A percentile compares a stretch with the other conserved stretches of the same genome.
Conservation (phyloP, 2,113 vertebrate species). For the Oncorhynchus keta region DNA sequence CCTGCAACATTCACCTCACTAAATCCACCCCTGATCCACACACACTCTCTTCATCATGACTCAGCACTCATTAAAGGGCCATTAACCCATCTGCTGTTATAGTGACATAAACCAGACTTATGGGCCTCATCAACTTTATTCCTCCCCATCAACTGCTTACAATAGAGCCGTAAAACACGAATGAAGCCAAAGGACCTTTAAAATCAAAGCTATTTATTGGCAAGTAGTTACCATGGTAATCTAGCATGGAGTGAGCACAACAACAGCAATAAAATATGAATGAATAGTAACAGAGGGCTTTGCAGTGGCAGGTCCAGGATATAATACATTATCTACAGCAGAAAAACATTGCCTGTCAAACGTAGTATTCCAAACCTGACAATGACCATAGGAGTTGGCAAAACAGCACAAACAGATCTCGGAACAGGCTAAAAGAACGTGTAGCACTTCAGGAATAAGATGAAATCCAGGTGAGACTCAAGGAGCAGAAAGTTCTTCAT, state of each 20-base stretch:
- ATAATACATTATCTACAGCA: conserved; percentile 18
- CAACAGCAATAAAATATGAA: not conserved
- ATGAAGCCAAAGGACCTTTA: conserved; percentile 23
- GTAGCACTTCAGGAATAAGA: not conserved
- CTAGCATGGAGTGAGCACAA: conserved; percentile 11
- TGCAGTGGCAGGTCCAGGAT: conserved; percentile 2
- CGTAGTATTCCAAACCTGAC: not conserved
- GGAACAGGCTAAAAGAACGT: not conserved
- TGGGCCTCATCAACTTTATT: conserved; percentile 30
- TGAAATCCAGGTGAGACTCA: conserved; percentile 12
- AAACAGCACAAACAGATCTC: too few species aligned
- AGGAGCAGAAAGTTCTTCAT: conserved; percentile 10
- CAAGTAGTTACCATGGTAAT: conserved; percentile 32
- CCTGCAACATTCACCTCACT: too few species aligned
- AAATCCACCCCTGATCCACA: too few species aligned
- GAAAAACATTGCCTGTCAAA: conserved; percentile 13
- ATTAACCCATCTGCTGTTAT: conserved; percentile 57
- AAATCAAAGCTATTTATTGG: conserved; percentile 24
- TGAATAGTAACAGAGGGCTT: not conserved
- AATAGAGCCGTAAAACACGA: conserved; percentile 44
- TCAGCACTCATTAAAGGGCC: conserved; percentile 57
- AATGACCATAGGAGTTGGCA: not conserved
- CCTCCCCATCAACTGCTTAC: conserved; percentile 32
- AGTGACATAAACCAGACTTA: conserved; percentile 52
- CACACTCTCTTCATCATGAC: conserved; percentile 25